A percentile compares a stretch with the other conserved stretches of the same genome.
Conservation (phyloP, 2,888 invertebrate genomes). For the Latheticus oryzae region DNA sequence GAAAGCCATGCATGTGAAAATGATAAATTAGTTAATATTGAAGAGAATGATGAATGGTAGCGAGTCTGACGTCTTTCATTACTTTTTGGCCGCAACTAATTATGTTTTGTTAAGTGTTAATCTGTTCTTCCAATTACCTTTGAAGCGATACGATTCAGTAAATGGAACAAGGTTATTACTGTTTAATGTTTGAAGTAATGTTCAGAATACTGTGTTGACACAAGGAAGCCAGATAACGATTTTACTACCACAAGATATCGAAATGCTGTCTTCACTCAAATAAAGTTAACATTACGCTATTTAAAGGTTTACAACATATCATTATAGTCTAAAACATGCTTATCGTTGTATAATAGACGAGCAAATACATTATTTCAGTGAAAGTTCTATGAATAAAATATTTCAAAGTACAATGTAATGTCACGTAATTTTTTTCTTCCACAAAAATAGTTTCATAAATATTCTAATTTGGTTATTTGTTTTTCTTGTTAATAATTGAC, state of each 20-base stretch:
- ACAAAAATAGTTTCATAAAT: no score
- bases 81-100: constrained; percentile 7
- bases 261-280: constrained; percentile 16
- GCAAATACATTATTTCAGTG: no score
- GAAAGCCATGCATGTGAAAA: constrained; percentile 11
- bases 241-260: constrained; percentile 32
- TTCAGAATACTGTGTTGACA: constrained; percentile 15
- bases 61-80: constrained; percentile 1
- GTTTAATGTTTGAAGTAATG: constrained; percentile 14
- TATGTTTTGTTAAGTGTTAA: constrained; percentile 6
- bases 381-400: no score
- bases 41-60: constrained; percentile 10
- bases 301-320: not conserved
- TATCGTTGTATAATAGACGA: constrained; percentile 7
- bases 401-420: no score
- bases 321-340: constrained; percentile 9
- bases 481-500: no score
- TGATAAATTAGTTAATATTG: constrained; percentile 8
- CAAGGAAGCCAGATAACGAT: constrained; percentile 26
- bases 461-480: no score
- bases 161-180: constrained; percentile 19
- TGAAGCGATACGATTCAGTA: constrained; percentile 1
- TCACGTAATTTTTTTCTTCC: constrained; percentile 4
- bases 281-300: not conserved
- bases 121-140: constrained; percentile 7